These are phyloP conservation scores for Agapornis canus DNA, from an alignment of 2,797 vertebrate species.

Conservation along the genomic window DNA sequence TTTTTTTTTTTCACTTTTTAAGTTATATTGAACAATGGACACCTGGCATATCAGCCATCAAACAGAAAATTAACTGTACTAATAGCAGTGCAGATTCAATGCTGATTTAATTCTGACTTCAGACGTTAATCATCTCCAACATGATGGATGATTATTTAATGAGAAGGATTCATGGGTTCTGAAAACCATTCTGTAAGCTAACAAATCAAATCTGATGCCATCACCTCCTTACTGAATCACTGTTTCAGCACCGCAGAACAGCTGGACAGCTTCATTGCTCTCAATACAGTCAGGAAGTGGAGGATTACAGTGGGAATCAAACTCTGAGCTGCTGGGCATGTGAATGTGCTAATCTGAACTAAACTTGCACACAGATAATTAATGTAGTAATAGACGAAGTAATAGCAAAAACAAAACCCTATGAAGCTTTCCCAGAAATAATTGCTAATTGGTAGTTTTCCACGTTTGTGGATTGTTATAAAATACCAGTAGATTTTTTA, in stretches of 20 bases:
- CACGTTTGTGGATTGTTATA: background rate
- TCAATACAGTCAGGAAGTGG: constrained; percentile 2
- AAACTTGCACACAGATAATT: constrained; percentile 12
- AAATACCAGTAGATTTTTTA: background rate
- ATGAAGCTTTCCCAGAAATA: constrained; percentile 15
- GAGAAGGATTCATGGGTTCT: constrained; percentile 57
- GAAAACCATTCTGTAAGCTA: constrained; percentile 53
- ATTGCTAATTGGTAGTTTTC: background rate
- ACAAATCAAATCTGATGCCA: constrained; percentile 40
- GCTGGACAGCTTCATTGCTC: background rate
- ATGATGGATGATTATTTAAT: constrained; percentile 64
- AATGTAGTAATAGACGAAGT: background rate
- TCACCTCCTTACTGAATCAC: constrained; percentile 14
- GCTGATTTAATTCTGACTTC: constrained; percentile 62
- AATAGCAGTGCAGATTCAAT: constrained; percentile 38
- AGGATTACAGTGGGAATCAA: background rate
- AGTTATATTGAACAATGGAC: constrained; percentile 35
- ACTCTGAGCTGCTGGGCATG: background rate
- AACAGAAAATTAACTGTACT: constrained; percentile 41
- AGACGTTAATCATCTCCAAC: constrained; percentile 61
- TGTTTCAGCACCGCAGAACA: background rate
- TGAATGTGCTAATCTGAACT: background rate
- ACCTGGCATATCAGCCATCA: constrained; percentile 48
- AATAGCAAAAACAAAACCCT: background rate
- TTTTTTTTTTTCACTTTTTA: background rate